Evolutionary conservation across 2,797 vertebrate genomes (phyloP).

Genomic region (Enteromius unitaeniatus): DNA sequence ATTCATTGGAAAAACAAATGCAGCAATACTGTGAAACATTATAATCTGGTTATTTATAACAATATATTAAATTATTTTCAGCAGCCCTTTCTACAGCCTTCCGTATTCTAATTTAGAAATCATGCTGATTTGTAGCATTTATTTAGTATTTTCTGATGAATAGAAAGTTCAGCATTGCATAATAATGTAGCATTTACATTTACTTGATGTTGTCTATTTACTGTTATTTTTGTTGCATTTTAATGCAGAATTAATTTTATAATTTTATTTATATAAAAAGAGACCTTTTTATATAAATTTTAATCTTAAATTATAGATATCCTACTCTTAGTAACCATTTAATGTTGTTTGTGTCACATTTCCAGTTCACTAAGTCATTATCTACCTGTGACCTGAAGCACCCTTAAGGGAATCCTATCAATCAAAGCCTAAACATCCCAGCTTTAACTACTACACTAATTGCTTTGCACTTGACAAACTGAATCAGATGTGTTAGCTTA

Average conservation of each 20-base stretch:
- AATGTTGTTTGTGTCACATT: background rate
- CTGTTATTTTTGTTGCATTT: background rate
- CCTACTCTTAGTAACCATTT: background rate
- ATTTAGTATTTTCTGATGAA: background rate
- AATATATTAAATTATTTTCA: background rate
- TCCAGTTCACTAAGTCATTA: background rate
- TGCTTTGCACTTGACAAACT: slow-evolving; percentile 18
- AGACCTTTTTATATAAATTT: background rate
- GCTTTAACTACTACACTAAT: slow-evolving; percentile 20
- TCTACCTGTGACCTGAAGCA: background rate
- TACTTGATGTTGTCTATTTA: background rate
- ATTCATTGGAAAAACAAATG: background rate
- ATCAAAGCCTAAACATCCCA: slow-evolving; percentile 11
- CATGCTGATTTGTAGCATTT: background rate
- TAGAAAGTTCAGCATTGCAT: background rate
- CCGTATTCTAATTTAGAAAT: background rate
- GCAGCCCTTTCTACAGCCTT: background rate
- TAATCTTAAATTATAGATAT: background rate
- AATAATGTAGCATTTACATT: background rate
- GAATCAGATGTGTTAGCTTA: background rate
- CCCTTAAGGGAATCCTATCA: slow-evolving; percentile 13
- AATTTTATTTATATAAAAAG: no score
- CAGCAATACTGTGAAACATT: background rate
- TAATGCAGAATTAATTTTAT: no score
- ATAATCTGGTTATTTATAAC: background rate